phyloP scores from a whole-genome alignment of 2,797 vertebrate species.

The Esox lucius region DNA sequence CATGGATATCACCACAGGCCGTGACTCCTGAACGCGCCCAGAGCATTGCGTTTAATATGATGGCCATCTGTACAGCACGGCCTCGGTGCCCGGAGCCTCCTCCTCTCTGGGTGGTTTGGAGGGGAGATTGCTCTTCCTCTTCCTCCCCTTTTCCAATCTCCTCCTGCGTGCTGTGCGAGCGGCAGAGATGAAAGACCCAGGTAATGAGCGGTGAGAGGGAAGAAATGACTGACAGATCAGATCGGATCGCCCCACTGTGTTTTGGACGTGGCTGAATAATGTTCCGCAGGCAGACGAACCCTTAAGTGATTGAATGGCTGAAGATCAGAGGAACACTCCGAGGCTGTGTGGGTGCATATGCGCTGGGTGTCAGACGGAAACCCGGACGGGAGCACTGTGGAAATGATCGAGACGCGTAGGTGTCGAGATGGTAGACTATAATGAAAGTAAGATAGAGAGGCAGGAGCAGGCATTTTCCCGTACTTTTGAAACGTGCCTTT shows the following conservation, averaged over 20 bases:
- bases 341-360: background rate
- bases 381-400: background rate
- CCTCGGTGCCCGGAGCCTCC: slow-evolving; percentile 28
- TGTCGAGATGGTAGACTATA: background rate
- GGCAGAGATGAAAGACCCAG: slow-evolving; percentile 55
- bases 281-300: slow-evolving; percentile 38
- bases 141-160: slow-evolving; percentile 24
- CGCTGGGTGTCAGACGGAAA: background rate
- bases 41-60: slow-evolving; percentile 34
- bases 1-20: too few relatives aligned
- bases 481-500: background rate
- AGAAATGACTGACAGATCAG: slow-evolving; percentile 40
- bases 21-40: slow-evolving; percentile 16
- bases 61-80: slow-evolving; percentile 33
- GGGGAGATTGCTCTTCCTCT: slow-evolving; percentile 37
- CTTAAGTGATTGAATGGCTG: slow-evolving; percentile 24
- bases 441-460: background rate
- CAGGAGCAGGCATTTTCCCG: background rate
- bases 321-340: slow-evolving; percentile 10
- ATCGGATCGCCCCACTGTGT: slow-evolving; percentile 32
- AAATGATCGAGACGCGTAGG: background rate
- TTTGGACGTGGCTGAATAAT: slow-evolving; percentile 36
- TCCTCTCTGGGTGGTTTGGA: slow-evolving; percentile 11
- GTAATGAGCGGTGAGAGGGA: slow-evolving; percentile 51
- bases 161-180: slow-evolving; percentile 44